A percentile compares a stretch with the other conserved stretches of the same genome.
These are phyloP conservation scores for Cheumatopsyche charites DNA, from an alignment of 1,140 invertebrate species.

Conservation along the genomic window DNA sequence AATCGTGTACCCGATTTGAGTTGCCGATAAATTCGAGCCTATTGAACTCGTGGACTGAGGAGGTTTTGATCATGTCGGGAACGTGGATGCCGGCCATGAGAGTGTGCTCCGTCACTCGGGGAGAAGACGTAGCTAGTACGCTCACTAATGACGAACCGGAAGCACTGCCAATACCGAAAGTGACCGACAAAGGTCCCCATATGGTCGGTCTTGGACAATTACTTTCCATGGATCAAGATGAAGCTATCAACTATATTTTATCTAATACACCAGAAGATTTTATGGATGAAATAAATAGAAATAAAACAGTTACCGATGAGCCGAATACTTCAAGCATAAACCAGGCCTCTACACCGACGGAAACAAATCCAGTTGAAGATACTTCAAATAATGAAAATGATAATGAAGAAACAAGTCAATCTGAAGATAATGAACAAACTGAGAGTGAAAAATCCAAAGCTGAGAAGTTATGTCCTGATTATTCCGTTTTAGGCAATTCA, in stretches of 20 bases:
- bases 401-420: not conserved
- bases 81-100: slow-evolving; percentile 81
- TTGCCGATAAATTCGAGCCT: slow-evolving; percentile 87
- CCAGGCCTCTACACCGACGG: not conserved
- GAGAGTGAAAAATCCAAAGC: not conserved
- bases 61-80: slow-evolving; percentile 83
- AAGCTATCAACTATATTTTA: slow-evolving; percentile 70
- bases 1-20: slow-evolving; percentile 76
- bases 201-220: slow-evolving; percentile 57
- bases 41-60: slow-evolving; percentile 86
- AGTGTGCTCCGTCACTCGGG: slow-evolving; percentile 68
- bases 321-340: slow-evolving; percentile 3
- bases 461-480: slow-evolving; percentile 9
- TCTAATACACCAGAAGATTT: slow-evolving; percentile 52
- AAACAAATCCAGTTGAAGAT: not conserved
- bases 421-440: not conserved
- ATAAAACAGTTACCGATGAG: not conserved
- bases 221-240: slow-evolving; percentile 65
- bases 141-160: slow-evolving; percentile 61
- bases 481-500: slow-evolving; percentile 40
- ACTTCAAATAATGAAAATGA: not conserved
- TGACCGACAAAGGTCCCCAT: slow-evolving; percentile 53
- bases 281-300: slow-evolving; percentile 17
- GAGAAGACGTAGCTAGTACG: slow-evolving; percentile 75
- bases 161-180: slow-evolving; percentile 52